Conservation (phyloP, 2,797 vertebrate species). For the Mormyrops attenuatus region DNA sequence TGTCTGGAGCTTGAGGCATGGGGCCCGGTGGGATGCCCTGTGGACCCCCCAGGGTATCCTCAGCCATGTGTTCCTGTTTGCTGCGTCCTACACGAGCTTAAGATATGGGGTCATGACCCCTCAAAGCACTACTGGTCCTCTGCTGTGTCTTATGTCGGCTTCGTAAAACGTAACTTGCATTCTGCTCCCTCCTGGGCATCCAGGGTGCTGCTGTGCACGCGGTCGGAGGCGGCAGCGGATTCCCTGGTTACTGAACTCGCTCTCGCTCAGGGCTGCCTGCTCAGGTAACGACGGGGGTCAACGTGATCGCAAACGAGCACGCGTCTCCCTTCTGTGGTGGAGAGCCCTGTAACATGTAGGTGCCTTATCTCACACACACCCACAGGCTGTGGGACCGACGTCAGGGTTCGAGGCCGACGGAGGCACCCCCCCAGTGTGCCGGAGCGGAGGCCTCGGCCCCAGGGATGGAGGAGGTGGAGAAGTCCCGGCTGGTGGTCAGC, state of each 20-base stretch:
- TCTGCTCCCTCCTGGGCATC: background rate
- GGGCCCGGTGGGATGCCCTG: background rate
- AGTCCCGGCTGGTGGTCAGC: conserved; percentile 23
- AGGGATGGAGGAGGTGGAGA: conserved; percentile 20
- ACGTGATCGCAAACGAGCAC: background rate
- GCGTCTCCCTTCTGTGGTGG: background rate
- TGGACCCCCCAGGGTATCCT: background rate
- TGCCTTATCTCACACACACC: background rate
- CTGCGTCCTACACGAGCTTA: background rate
- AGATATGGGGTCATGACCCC: background rate
- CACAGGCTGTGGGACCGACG: background rate
- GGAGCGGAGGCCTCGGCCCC: background rate
- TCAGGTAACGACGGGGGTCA: conserved; percentile 20
- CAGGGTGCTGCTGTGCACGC: conserved; percentile 33
- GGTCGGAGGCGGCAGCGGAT: conserved; percentile 26
- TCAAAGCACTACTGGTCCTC: background rate
- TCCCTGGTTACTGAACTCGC: conserved; percentile 14
- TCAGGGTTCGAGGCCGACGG: background rate
- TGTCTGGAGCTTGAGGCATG: background rate
- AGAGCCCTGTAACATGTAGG: background rate
- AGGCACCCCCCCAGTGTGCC: background rate
- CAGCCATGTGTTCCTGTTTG: background rate
- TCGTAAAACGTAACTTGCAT: background rate
- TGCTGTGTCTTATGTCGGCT: background rate
- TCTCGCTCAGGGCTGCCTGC: conserved; percentile 9